Base-by-base conservation (phyloP, 1,140 invertebrate species). In the Bombus impatiens region DNA sequence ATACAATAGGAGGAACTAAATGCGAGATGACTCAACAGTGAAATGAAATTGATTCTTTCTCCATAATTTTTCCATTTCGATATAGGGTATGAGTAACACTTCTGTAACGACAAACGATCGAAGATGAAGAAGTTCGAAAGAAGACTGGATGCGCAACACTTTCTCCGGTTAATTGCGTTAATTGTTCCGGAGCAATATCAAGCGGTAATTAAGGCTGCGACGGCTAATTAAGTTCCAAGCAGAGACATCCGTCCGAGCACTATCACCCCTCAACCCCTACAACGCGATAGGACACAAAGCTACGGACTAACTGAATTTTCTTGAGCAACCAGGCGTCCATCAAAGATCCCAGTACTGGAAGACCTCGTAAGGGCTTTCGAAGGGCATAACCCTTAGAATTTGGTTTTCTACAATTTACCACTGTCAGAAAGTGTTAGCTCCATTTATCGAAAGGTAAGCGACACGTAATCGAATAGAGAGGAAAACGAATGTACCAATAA, bases 231-330 rank as follows among this genome's bases (percentile, higher is more conserved):
- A 91, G 91, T 94, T 94, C 88, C 84, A 40, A 93, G 88, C 88
- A 87, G 90, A 93, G 93, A 94, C 93, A 93, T 93, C 92, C 92
- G 92, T 91, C 87, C 89, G 91, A 84, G 90, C 87, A 87, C 90
- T 87, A 87, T 80, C 90, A 93, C 88, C 88, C 87, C 77, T 91
- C 92, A 91, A 91, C 90, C 88, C 92, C 89, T 88, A 88, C 87
- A 86, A 89, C 90, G 85, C 86, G 86, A 91, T 91, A 94, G 93
- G 93, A 94, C 93, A 94, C 94, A 94, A 95, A 95, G 94, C 93
- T 94, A 90, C 91, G 91, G 93, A 93, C 93, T 95, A 95, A 95
- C 94, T 95, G 91, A 95, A 95, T 95, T 95, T 95, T 95, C 95
- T 95, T 95, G 94, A 94, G 94, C 93, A 94, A 93, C 89, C 91